phyloP scores from a whole-genome alignment of 2,113 vertebrate species.

The Leucopternis melanops region DNA sequence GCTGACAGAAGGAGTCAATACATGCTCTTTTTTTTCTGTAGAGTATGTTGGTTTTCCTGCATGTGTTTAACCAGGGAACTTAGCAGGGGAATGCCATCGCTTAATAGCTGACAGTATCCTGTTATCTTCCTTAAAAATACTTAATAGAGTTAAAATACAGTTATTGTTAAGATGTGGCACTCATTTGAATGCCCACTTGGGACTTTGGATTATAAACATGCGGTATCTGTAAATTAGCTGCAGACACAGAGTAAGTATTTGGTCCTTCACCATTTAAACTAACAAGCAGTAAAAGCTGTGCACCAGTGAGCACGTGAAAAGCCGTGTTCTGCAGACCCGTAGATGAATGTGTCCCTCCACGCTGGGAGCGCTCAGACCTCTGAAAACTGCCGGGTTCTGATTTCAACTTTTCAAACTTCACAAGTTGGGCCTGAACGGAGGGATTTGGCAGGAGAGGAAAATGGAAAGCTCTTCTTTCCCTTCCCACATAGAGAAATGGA shows the following conservation, averaged over 20 bases:
- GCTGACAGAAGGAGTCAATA: neutral
- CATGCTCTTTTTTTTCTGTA: neutral
- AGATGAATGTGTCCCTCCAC: neutral
- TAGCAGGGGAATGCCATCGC: neutral
- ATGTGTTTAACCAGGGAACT: neutral
- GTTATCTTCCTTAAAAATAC: neutral
- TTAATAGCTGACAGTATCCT: neutral
- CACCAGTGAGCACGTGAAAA: neutral
- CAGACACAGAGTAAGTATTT: neutral
- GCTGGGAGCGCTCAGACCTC: neutral
- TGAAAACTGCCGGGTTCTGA: neutral
- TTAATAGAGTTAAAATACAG: neutral
- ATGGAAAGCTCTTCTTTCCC: neutral
- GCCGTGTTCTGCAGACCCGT: neutral
- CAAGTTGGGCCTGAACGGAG: neutral
- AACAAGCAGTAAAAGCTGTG: neutral
- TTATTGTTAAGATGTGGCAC: neutral
- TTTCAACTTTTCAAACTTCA: neutral
- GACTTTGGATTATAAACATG: neutral
- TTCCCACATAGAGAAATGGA: neutral
- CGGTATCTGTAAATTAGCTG: neutral
- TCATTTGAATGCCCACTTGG: neutral
- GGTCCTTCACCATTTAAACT: neutral
- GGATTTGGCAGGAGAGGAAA: neutral
- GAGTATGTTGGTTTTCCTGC: neutral